Percentiles rank a stretch among this genome's conserved stretches.
Evolutionary conservation across 2,888 invertebrate species (phyloP).

Genomic region (Taenaris catops): DNA sequence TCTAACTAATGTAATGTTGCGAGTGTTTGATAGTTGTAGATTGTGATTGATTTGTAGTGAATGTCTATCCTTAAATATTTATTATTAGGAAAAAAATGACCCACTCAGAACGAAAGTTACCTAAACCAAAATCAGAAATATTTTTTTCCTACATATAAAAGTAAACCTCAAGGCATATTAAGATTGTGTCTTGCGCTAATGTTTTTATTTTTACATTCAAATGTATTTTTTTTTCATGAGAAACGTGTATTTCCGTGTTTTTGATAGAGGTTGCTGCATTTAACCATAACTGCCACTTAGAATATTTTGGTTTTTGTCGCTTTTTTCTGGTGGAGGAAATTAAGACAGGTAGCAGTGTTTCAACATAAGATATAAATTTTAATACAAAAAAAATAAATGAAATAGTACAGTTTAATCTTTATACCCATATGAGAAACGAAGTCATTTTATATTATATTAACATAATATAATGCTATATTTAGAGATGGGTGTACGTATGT

Average conservation of each 20-base stretch:
- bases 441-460: constrained; percentile 2
- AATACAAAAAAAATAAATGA: too few relatives aligned
- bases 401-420: constrained; percentile 1
- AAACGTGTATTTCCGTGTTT: too few relatives aligned
- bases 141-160: too few relatives aligned
- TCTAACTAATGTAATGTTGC: constrained; percentile 73
- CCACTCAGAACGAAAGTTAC: constrained; percentile 18
- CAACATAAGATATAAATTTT: constrained; percentile 13
- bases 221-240: too few relatives aligned
- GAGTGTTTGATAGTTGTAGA: constrained; percentile 78
- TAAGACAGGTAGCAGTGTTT: constrained; percentile 6
- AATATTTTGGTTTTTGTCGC: too few relatives aligned
- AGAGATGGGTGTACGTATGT: constrained; percentile 26
- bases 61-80: constrained; percentile 38
- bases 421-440: constrained; percentile 4
- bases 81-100: constrained; percentile 18
- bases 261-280: too few relatives aligned
- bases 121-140: not conserved
- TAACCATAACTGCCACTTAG: too few relatives aligned
- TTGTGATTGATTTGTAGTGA: constrained; percentile 64
- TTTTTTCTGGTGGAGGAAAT: too few relatives aligned
- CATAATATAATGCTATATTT: constrained; percentile 21
- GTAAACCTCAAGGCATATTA: too few relatives aligned
- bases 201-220: too few relatives aligned
- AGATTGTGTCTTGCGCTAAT: too few relatives aligned